Evolutionary conservation across 1,140 invertebrate genomes (phyloP).

Genomic region (Diabrotica virgifera): DNA sequence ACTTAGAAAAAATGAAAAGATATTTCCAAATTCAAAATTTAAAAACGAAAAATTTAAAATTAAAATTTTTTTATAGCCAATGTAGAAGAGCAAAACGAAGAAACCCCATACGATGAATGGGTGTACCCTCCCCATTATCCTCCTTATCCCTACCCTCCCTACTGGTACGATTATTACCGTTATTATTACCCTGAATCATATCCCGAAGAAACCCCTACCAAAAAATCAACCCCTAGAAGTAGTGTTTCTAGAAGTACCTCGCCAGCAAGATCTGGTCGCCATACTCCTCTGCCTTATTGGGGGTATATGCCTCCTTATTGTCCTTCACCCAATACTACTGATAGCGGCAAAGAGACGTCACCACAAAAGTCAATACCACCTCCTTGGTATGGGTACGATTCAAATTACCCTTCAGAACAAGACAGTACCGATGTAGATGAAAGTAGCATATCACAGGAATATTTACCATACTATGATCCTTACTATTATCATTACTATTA

Average conservation of each 20-base stretch:
- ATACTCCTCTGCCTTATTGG: slow-evolving; percentile 32
- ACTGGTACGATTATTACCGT: slow-evolving; percentile 34
- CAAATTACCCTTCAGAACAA: slow-evolving; percentile 13
- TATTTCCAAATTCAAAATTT: background rate
- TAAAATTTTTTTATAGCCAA: slow-evolving; percentile 45
- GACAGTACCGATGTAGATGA: slow-evolving; percentile 19
- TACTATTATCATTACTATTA: slow-evolving; percentile 43
- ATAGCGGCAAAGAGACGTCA: slow-evolving; percentile 21
- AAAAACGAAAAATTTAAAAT: background rate
- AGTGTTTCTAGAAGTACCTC: background rate
- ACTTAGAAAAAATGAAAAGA: background rate
- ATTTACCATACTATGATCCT: slow-evolving; percentile 41
- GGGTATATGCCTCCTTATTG: slow-evolving; percentile 28
- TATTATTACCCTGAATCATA: slow-evolving; percentile 23
- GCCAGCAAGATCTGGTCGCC: background rate
- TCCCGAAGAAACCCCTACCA: slow-evolving; percentile 7
- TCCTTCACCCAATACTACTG: slow-evolving; percentile 20
- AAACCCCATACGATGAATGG: slow-evolving; percentile 40
- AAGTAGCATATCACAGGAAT: slow-evolving; percentile 23
- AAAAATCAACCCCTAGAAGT: slow-evolving; percentile 16
- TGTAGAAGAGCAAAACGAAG: slow-evolving; percentile 39
- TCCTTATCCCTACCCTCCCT: slow-evolving; percentile 37
- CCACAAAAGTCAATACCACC: slow-evolving; percentile 9
- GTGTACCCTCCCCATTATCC: slow-evolving; percentile 43
- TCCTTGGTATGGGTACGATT: background rate